Base-by-base conservation (phyloP, 2,888 invertebrate species). In the Pteria penguin region DNA sequence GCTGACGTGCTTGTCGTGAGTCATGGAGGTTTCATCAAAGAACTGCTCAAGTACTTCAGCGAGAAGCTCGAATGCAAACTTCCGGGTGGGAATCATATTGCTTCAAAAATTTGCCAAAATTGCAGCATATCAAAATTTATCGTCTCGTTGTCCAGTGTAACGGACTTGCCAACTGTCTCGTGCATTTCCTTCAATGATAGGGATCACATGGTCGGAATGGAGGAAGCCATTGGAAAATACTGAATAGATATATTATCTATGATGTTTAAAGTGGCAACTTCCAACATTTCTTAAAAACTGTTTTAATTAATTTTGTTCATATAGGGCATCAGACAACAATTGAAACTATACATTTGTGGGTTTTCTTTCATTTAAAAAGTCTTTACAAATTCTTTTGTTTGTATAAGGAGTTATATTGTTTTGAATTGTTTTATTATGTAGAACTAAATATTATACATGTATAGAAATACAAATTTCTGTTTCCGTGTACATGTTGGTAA, bases 81-180 rank as follows among this genome's bases (percentile, higher is more conserved):
- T 4, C 89, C 90, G 2, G 91, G 90, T 3, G 88, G 90, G 11
- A 87, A 87, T 45, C 84, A 85, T 33, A 85, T 87, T 72, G 90
- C 89, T 0, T 80, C 88, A 54, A 85, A 88, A 57, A 86, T 90
- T n/a, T 88, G 90, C 75, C 91, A 91, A 14, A 92, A 92, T 79
- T 90, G 91, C n/a, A 91, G 91, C 70, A 79, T 92, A 31, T 91
- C 91, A 3, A 90, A 88, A 78, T 92, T 92, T 75, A 88, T 87
- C 26, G 86, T 91, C 45, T 87, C 85, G 22, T 60, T 90, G 1
- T 60, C 65, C 57, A 82, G 82, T 57, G 84, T 87, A 18, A 75
- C 80, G 14, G 79, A 80, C 22, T 79, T 80, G 71, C 89, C 90
- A 18, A 83, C 84, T 70, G 82, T 91, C 26, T 90, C 88, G 29